phyloP scores from a whole-genome alignment of 2,113 vertebrate species.

The Brevimyrus niger region DNA sequence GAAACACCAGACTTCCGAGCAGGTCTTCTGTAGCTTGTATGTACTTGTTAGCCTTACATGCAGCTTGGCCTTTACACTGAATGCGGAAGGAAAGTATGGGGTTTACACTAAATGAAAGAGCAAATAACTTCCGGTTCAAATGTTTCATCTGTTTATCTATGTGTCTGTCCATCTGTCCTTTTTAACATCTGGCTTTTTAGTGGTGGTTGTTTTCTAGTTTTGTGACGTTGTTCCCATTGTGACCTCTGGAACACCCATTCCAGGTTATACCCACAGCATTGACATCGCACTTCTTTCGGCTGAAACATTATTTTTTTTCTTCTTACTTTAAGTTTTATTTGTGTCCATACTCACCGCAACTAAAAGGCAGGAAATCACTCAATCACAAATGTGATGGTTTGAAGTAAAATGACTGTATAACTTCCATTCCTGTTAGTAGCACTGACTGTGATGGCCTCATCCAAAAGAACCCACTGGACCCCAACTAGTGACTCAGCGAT shows the following conservation, averaged over 20 bases:
- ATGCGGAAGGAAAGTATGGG: not conserved
- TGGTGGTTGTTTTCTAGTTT: not conserved
- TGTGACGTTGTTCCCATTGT: not conserved
- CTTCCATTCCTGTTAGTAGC: not conserved
- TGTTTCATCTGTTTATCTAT: not conserved
- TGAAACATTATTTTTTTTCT: not conserved
- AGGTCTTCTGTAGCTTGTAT: not conserved
- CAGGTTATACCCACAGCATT: not conserved
- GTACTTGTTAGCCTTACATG: not conserved
- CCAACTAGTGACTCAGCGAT: not conserved
- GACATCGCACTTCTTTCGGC: not conserved
- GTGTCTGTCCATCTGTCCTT: not conserved
- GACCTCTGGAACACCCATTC: not conserved
- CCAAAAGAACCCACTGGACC: not conserved
- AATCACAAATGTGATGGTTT: not conserved
- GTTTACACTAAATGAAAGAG: not conserved
- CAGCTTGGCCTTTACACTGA: not conserved
- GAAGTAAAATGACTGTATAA: not conserved
- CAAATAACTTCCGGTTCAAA: not conserved
- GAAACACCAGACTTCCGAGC: not conserved
- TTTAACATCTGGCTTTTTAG: not conserved
- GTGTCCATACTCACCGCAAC: not conserved
- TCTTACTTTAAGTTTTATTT: not conserved
- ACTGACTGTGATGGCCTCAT: not conserved
- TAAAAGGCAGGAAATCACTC: not conserved